Percentiles rank a stretch among this genome's conserved stretches.
Conservation (phyloP, 2,888 invertebrate species). For the Xanthorhoe designata region DNA sequence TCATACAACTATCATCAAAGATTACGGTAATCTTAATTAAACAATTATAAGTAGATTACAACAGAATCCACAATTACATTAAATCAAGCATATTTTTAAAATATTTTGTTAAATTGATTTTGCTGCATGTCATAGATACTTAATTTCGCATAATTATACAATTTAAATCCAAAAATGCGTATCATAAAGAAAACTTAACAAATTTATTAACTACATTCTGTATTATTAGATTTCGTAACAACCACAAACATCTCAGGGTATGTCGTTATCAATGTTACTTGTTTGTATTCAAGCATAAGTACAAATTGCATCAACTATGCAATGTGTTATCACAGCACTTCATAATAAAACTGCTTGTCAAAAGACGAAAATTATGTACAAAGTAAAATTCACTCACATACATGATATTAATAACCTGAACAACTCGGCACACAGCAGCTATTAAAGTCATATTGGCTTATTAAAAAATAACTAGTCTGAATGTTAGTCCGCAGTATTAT, state of each 20-base stretch:
- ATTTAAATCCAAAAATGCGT: slow-evolving; percentile 59
- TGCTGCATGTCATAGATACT: slow-evolving; percentile 23
- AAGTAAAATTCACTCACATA: slow-evolving; percentile 34
- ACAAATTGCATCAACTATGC: slow-evolving; percentile 59
- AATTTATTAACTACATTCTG: slow-evolving; percentile 51
- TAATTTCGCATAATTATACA: slow-evolving; percentile 30
- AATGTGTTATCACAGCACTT: slow-evolving; percentile 79
- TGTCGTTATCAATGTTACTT: slow-evolving; percentile 35
- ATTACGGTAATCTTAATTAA: slow-evolving; percentile 51
- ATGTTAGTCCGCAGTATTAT: slow-evolving; percentile 52
- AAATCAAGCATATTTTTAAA: slow-evolving; percentile 59
- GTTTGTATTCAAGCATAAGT: slow-evolving; percentile 42
- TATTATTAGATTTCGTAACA: slow-evolving; percentile 47
- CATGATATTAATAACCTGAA: slow-evolving; percentile 20
- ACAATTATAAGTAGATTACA: slow-evolving; percentile 53
- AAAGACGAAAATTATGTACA: slow-evolving; percentile 66
- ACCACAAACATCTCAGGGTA: slow-evolving; percentile 62
- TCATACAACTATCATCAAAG: slow-evolving; percentile 47
- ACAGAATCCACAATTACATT: slow-evolving; percentile 64
- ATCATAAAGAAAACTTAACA: slow-evolving; percentile 58
- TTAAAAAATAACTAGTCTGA: slow-evolving; percentile 34
- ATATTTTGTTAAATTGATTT: slow-evolving; percentile 30
- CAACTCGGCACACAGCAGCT: slow-evolving; percentile 31
- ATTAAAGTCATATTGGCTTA: slow-evolving; percentile 37
- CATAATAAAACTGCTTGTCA: slow-evolving; percentile 70